Evolutionary conservation across 2,113 vertebrate genomes (phyloP), one percentile per base, ranked within the genome.

Genomic region (Azemiops feae): DNA sequence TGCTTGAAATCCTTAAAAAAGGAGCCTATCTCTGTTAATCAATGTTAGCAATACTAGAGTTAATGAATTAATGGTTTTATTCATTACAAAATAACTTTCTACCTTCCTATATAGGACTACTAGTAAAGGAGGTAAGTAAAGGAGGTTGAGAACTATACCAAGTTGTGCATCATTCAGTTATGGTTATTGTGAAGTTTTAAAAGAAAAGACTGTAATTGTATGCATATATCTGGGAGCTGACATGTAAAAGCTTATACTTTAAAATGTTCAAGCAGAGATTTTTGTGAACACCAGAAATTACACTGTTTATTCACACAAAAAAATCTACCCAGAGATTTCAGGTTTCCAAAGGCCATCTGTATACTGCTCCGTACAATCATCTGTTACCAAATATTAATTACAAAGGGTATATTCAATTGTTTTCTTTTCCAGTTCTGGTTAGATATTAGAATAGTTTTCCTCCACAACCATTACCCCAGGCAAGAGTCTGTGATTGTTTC

Each of bases 401-500:
- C 8, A 90, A 53, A 90, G 47, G 55, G 20, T n/a, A 52, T 47
- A 85, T 27, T 88, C 85, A 64, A 34, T 87, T 88, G 50, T 34
- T 53, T 50, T 52, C 45, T 60, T 52, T 88, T 52, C 27, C 25
- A 30, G 3, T 93, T 90, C 39, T 30, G 25, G 88, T 20, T 86
- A 60, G 58, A 8, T 54, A 50, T 18, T 12, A 60, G 88, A 93
- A 86, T 45, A n/a, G n/a, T 89, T 34, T 92, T 95, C 90, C 93
- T 1, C 74, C 12, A 64, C 91, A 0, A 86, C 6, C 22, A 92
- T 1, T 0, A 25, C 30, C 27, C 69, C 53, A 34, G 94, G 53
- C 94, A 93, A 95, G 93, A 95, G 55, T 50, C 92, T 81, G 18
- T 81, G 34, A 39, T 34, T 90, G 23, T 92, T 45, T 50, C 94